These are phyloP conservation scores for Scartelaos histophorus DNA, from an alignment of 2,113 vertebrate genomes.

Conservation along the genomic window DNA sequence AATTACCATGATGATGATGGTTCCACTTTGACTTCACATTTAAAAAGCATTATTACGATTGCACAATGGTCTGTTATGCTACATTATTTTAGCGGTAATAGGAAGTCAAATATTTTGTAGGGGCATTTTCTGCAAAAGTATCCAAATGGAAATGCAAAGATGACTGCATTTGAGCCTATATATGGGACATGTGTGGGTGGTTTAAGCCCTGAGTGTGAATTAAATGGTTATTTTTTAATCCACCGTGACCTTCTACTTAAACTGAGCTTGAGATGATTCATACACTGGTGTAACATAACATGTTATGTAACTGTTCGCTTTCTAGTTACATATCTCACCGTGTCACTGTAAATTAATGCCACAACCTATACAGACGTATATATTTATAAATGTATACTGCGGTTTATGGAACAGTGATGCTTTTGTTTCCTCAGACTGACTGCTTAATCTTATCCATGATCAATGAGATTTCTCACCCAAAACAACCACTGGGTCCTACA, in stretches of 20 bases:
- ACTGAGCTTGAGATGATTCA: background rate
- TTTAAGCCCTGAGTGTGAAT: conserved; percentile 37
- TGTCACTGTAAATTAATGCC: conserved; percentile 21
- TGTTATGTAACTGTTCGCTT: conserved; percentile 16
- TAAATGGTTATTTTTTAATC: conserved; percentile 11
- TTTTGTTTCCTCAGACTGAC: background rate
- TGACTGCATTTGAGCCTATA: conserved; percentile 13
- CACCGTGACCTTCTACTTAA: conserved; percentile 11
- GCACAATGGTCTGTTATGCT: conserved; percentile 1
- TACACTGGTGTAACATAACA: background rate
- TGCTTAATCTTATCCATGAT: background rate
- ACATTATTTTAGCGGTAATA: conserved; percentile 1
- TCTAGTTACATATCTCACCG: background rate
- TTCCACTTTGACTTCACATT: conserved; percentile 6
- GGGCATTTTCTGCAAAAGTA: background rate
- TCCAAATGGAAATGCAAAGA: background rate
- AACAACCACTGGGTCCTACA: background rate
- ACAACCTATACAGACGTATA: background rate
- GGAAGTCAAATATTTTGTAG: background rate
- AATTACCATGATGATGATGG: background rate
- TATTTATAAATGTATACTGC: background rate
- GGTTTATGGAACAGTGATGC: background rate
- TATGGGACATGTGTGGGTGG: conserved; percentile 41
- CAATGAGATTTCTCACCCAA: background rate
- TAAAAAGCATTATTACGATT: background rate